Base-by-base conservation (phyloP, 2,888 invertebrate species). In the Helobdella robusta region DNA sequence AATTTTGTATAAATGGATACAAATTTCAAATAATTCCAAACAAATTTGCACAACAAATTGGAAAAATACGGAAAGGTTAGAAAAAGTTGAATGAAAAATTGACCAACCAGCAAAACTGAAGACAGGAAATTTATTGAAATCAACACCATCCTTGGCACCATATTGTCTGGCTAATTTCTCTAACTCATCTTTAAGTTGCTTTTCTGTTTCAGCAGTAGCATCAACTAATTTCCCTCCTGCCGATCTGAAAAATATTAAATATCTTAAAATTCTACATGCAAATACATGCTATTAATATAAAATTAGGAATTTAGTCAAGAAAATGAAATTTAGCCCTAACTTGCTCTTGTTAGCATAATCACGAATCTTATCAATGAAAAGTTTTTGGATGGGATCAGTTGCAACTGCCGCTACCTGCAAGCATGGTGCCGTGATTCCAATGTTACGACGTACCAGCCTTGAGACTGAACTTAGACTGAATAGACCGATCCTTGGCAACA, bases 331-430 rank as follows among this genome's bases (percentile, higher is more conserved):
- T 20, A 40, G 23, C 23, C 84, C 86, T 83, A 84, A 91, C 91
- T 84, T 81, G 83, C 88, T 88, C 79, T 91, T 91, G 73, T 86
- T 83, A 77, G 85, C 87, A 83, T 91, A 95, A 81, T 93, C 92
- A 70, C 86, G 84, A 72, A 94, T 84, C 85, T 94, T 93, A 72
- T 93, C 89, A 46, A 94, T 78, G 80, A 95, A 95, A 61, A 94
- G 81, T 79, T 93, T 88, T 79, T 94, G 94, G 75, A 95, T 89
- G 3, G 94, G 93, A 78, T 95, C 94, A 6, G 34, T 35, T n/a
- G 59, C 25, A 8, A 60, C 23, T 5, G 73, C 73, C n/a, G n/a
- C n/a, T n/a, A n/a, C n/a, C 69, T 76, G 75, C 18, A 66, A 65
- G 11, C 70, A 69, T 2, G 72, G 73, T 20, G 76, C 75, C 23